phyloP scores from a whole-genome alignment of 1,140 invertebrate species.

The Protaetia brevitarsis region DNA sequence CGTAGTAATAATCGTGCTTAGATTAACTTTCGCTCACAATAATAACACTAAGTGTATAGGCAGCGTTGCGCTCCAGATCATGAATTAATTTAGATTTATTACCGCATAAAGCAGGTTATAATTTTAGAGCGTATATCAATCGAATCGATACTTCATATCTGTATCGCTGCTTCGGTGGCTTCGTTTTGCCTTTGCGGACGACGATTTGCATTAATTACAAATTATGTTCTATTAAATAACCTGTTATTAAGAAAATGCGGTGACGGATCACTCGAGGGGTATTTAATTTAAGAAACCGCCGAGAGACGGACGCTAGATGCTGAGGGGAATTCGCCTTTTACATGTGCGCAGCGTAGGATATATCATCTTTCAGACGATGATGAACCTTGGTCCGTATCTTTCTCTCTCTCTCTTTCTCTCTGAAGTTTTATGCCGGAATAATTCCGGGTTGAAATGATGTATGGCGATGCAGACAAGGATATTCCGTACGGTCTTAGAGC shows the following conservation, averaged over 20 bases:
- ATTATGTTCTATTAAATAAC: conserved; percentile 32
- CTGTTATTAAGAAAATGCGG: conserved; percentile 24
- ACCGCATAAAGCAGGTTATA: neutral
- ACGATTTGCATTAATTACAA: conserved; percentile 29
- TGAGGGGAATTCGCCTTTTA: neutral
- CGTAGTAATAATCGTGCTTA: neutral
- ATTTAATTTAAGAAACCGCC: conserved; percentile 28
- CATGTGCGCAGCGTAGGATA: conserved; percentile 6
- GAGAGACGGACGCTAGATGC: neutral
- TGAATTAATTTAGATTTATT: conserved; percentile 12
- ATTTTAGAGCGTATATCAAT: conserved; percentile 15
- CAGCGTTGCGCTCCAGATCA: neutral
- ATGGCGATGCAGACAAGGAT: conserved; percentile 26
- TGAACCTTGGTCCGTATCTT: conserved; percentile 36
- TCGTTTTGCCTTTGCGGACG: neutral
- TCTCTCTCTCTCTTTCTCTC: no score
- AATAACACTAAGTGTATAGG: neutral
- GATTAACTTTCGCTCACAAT: neutral
- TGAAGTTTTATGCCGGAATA: conserved; percentile 22
- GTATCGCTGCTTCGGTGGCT: no score
- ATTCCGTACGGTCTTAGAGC: conserved; percentile 17
- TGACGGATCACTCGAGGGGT: conserved; percentile 32
- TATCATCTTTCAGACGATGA: neutral
- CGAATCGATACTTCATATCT: conserved; percentile 15
- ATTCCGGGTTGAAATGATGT: conserved; percentile 39